A percentile compares a stretch with the other conserved stretches of the same genome.
Evolutionary conservation across 2,888 invertebrate genomes (phyloP).

Genomic region (Sinodicranocentrus sp.): DNA sequence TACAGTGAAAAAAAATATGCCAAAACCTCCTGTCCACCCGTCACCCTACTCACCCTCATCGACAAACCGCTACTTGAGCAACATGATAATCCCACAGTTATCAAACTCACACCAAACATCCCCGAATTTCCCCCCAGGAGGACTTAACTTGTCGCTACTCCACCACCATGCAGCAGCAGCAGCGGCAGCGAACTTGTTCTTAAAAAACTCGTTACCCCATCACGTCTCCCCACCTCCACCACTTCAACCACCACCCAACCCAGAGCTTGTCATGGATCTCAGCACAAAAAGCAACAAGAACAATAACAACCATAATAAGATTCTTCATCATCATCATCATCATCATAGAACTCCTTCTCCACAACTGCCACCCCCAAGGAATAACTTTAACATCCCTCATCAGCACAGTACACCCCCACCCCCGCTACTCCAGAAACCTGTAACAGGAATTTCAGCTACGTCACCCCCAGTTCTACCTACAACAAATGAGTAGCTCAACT

Average conservation of each 20-base stretch:
- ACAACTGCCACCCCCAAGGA: neutral
- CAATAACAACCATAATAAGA: neutral
- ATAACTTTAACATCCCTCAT: neutral
- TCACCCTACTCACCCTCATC: neutral
- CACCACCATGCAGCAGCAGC: conserved; percentile 57
- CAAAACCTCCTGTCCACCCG: conserved; percentile 28
- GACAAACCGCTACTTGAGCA: neutral
- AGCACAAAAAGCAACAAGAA: conserved; percentile 35
- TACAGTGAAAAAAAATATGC: conserved; percentile 5
- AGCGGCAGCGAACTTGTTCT: conserved; percentile 17
- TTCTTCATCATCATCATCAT: neutral
- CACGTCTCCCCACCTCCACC: neutral
- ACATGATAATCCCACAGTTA: conserved; percentile 2
- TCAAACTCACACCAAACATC: neutral
- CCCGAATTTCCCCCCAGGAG: neutral
- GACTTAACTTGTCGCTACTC: conserved; percentile 40
- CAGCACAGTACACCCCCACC: conserved; percentile 11
- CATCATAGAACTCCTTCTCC: neutral
- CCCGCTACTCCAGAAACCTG: neutral
- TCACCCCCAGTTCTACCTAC: conserved; percentile 85
- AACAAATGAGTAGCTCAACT: conserved; percentile 92
- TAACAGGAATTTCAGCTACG: conserved; percentile 85
- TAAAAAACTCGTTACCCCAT: neutral
- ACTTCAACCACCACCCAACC: neutral
- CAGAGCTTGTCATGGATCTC: conserved; percentile 52